Evolutionary conservation across 1,140 invertebrate species (phyloP), one percentile per base, ranked within the genome.

Genomic region (Drosophila ficusphila): DNA sequence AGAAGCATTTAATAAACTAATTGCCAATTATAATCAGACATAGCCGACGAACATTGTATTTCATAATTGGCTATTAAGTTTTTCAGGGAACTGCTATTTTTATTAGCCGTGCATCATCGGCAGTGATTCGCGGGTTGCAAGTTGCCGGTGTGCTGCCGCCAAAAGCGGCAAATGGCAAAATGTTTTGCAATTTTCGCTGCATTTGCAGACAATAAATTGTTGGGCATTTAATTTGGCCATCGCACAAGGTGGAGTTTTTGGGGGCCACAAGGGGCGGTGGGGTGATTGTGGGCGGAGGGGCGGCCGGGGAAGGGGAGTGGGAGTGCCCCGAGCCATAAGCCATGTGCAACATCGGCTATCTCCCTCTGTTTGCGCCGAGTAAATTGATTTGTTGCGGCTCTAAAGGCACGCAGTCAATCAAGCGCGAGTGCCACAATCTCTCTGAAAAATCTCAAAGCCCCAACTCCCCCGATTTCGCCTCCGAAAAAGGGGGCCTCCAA

Each of bases 381-480:
- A 86, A 86, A 86, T 86, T 86, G 82, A 86, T 86, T 88, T 86
- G 82, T 86, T 86, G 82, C 79, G 74, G 82, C 82, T 88, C 69
- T 60, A 88, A 82, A 88, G 79, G 48, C 77, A 62, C 75, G 56
- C 77, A 79, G 67, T 82, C 82, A 86, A 81, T 86, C 77, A 88
- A 78, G 69, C 69, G 73, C 77, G 81, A 78, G 70, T 64, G 73
- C 81, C 46, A 60, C 71, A 77, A 62, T 65, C 52, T 34, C 7
- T 21, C 23, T 18, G 14, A 19, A 51, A 67, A 60, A 64, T 64
- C 60, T 64, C 9, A 6, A 27, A 41, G 12, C 54, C 11, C 41
- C 29, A 60, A 34, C 65, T 18, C 39, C 47, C 39, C 52, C 29
- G 44, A 21, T 29, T 19, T n/a, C n/a, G 23, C 19, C 29, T 6